These are phyloP conservation scores for Drosophila persimilis DNA, from an alignment of 1,140 invertebrate genomes.

Conservation along the genomic window DNA sequence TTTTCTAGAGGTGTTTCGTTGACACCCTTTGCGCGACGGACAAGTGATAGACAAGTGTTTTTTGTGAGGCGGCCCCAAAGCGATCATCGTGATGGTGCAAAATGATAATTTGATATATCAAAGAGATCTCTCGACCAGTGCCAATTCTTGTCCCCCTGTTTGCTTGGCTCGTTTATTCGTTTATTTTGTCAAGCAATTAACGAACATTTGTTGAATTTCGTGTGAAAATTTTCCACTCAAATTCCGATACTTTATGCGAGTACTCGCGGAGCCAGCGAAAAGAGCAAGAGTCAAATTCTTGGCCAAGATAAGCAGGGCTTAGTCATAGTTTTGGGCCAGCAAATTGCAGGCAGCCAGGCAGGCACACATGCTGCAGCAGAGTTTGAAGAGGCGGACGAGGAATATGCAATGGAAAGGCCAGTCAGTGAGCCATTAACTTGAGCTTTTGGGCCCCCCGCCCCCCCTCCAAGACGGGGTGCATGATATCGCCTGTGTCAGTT, in stretches of 20 bases:
- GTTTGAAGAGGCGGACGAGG: not conserved
- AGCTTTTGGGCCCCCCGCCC: slow-evolving; percentile 31
- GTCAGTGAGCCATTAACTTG: slow-evolving; percentile 61
- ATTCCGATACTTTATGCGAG: slow-evolving; percentile 13
- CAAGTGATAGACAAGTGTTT: slow-evolving; percentile 5
- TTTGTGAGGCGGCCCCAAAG: slow-evolving; percentile 26
- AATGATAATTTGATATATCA: slow-evolving; percentile 45
- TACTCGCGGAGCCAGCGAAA: slow-evolving; percentile 23
- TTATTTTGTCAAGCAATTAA: slow-evolving; percentile 74
- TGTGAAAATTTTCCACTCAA: slow-evolving; percentile 74
- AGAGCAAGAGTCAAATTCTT: slow-evolving; percentile 77
- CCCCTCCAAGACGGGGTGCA: slow-evolving; percentile 32
- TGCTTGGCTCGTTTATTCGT: slow-evolving; percentile 17
- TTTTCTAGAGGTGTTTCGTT: slow-evolving; percentile 30
- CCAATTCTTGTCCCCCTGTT: slow-evolving; percentile 47
- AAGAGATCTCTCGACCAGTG: slow-evolving; percentile 31
- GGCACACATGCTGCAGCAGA: not conserved
- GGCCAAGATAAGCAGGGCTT: slow-evolving; percentile 65
- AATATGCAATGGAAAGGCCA: slow-evolving; percentile 41
- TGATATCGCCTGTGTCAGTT: slow-evolving; percentile 69
- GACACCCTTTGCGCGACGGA: slow-evolving; percentile 21
- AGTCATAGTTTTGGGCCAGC: slow-evolving; percentile 47
- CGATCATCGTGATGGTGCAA: slow-evolving; percentile 46
- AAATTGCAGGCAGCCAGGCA: slow-evolving; percentile 52
- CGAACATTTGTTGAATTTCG: slow-evolving; percentile 66